Evolutionary conservation across 2,888 invertebrate species (phyloP).

Genomic region (Helobdella robusta): DNA sequence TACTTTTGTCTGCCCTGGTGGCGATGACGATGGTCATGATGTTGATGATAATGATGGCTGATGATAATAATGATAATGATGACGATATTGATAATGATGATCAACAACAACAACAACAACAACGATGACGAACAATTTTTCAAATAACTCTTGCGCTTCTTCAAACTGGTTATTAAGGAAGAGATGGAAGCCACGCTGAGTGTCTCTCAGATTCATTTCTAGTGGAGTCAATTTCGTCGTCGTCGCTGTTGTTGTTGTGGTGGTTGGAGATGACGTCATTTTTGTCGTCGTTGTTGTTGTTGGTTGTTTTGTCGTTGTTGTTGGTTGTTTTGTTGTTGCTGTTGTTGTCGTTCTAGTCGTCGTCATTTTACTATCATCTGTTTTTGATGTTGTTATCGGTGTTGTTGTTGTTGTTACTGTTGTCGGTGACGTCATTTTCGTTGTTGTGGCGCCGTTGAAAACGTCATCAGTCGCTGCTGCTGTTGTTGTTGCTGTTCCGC

Average conservation of each 20-base stretch:
- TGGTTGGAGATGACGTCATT: neutral
- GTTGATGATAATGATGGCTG: neutral
- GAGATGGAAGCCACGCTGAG: constrained; percentile 71
- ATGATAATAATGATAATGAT: neutral
- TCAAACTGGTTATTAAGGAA: constrained; percentile 85
- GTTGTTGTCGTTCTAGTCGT: no score
- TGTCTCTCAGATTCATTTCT: no score
- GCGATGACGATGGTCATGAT: neutral
- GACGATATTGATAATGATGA: neutral
- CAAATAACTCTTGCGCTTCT: constrained; percentile 68
- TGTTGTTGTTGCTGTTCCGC: no score
- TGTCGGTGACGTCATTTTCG: no score
- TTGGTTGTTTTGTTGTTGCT: no score
- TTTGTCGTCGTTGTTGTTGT: neutral
- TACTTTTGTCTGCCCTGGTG: constrained; percentile 64
- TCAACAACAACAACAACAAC: neutral
- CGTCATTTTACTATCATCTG: no score
- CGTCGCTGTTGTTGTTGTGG: neutral
- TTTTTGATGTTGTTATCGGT: no score
- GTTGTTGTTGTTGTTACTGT: no score
- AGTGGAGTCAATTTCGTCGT: constrained; percentile 14
- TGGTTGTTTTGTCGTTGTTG: no score
- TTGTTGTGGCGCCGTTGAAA: no score
- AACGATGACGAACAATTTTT: constrained; percentile 60
- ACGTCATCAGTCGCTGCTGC: no score